Evolutionary conservation across 2,888 invertebrate genomes (phyloP), one percentile per base, ranked within the genome.

Genomic region (Caenorhabditis sinica): DNA sequence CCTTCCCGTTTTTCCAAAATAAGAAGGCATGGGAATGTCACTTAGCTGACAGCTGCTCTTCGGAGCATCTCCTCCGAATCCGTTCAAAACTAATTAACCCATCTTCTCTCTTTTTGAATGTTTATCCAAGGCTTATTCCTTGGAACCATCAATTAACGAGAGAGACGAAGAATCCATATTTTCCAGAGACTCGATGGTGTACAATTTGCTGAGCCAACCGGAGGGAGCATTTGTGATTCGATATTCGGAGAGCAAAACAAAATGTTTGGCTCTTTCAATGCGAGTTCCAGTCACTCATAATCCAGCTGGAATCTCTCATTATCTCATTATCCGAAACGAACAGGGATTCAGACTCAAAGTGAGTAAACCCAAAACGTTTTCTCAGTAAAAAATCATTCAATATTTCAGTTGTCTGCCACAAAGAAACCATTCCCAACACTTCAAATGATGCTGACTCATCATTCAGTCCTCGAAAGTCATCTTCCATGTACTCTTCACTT

Each of bases 141-240:
- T 30, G 20, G 5, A 30, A 20, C 58, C 72, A 49, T 43, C 25
- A 72, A 72, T 60, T 72, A 60, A 28, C 40, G 9, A 43, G 9
- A n/a, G n/a, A n/a, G n/a, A n/a, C n/a, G n/a, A n/a, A n/a, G n/a
- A n/a, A n/a, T n/a, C 40, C 23, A 36, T 28, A 23, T 28, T 60
- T 74, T 83, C 33, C 74, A 87, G 87, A 79, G 87, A 87, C 36
- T 73, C 77, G 13, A 74, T 88, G 40, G 77, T 82, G 9, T 73
- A 65, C 23, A 88, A 88, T 60, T 69, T 88, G 45, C 72, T 85
- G 40, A 66, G 77, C 28, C 82, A 87, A 40, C 85, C 84, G 5
- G 87, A 88, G 80, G 88, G 88, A 30, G 86, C 87, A n/a, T 88
- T 88, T 45, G 88, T 88, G 11, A 84, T 88, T 20, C 80, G 88